Conservation (phyloP, 1,140 invertebrate genomes). For the Zaprionus tsacasi region DNA sequence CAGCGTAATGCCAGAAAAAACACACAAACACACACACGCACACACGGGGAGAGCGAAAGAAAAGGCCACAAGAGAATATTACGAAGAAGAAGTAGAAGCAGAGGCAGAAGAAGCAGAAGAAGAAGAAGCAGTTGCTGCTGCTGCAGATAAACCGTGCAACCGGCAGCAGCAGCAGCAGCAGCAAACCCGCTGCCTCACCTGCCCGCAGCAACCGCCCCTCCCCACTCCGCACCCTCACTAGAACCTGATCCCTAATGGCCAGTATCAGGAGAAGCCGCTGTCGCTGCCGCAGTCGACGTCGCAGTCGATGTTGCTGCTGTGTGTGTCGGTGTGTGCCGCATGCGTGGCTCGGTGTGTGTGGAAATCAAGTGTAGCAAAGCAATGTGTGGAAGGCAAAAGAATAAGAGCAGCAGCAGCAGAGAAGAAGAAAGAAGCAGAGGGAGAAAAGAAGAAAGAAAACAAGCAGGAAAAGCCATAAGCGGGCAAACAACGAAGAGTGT, state of each 20-base stretch:
- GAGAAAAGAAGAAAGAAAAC: conserved; percentile 52
- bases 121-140: conserved; percentile 6
- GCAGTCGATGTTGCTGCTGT: background rate
- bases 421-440: conserved; percentile 35
- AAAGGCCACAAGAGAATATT: conserved; percentile 45
- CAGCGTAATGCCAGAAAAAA: conserved; percentile 71
- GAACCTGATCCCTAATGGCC: conserved; percentile 76
- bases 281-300: conserved; percentile 19
- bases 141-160: conserved; percentile 71
- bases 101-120: conserved; percentile 9
- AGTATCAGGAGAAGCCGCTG: conserved; percentile 60
- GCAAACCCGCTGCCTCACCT: conserved; percentile 58
- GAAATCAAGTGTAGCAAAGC: conserved; percentile 78
- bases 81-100: conserved; percentile 1
- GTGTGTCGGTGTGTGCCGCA: conserved; percentile 33
- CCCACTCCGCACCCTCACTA: conserved; percentile 21
- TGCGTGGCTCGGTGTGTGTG: conserved; percentile 32
- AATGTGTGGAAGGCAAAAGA: conserved; percentile 64
- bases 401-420: conserved; percentile 66
- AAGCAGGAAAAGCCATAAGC: conserved; percentile 36
- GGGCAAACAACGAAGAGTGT: background rate
- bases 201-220: conserved; percentile 20
- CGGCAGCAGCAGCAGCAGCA: conserved; percentile 45
- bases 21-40: conserved; percentile 17
- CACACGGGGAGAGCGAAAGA: conserved; percentile 33